These are phyloP conservation scores for Elegia similella DNA, from an alignment of 2,888 invertebrate genomes.

Conservation along the genomic window DNA sequence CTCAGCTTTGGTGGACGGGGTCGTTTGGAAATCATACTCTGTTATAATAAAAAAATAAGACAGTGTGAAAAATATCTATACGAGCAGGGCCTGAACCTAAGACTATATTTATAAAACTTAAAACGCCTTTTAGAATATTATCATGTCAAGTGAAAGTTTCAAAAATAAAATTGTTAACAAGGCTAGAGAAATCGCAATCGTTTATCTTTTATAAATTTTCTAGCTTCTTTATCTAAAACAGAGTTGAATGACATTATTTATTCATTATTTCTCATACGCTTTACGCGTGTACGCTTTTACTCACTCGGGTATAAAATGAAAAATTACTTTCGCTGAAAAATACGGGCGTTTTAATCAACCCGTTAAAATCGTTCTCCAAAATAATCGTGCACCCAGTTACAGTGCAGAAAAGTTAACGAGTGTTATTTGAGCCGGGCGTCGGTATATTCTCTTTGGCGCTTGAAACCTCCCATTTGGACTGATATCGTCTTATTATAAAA, in stretches of 20 bases:
- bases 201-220: neutral
- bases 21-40: too few species aligned
- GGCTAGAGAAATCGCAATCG: neutral
- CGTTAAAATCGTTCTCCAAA: slow-evolving; percentile 66
- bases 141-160: too few species aligned
- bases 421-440: slow-evolving; percentile 64
- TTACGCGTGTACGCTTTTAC: slow-evolving; percentile 32
- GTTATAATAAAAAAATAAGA: too few species aligned
- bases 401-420: slow-evolving; percentile 73
- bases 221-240: neutral
- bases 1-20: too few species aligned
- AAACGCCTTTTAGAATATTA: too few species aligned
- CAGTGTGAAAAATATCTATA: too few species aligned
- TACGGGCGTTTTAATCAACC: slow-evolving; percentile 60
- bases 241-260: slow-evolving; percentile 12
- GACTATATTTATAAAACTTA: too few species aligned
- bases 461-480: too few species aligned
- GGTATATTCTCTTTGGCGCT: neutral
- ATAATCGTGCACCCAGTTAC: slow-evolving; percentile 64
- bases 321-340: slow-evolving; percentile 49
- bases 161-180: neutral
- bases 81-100: too few species aligned
- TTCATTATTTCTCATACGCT: slow-evolving; percentile 11
- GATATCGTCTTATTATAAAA: too few species aligned
- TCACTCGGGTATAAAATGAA: slow-evolving; percentile 47